Conservation (phyloP, 2,113 vertebrate genomes). For the Typhlomys cinereus region DNA sequence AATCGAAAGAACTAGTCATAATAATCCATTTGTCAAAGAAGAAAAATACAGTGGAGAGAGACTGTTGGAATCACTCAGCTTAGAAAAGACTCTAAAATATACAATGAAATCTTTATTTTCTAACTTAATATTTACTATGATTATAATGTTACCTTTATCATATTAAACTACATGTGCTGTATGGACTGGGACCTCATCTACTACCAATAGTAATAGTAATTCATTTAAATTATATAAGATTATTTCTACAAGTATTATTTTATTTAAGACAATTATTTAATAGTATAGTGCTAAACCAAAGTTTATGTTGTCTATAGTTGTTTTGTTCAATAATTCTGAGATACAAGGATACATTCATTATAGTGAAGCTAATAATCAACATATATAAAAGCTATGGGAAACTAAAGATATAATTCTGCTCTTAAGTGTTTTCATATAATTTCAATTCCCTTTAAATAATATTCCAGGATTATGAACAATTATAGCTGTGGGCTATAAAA, state of each 20-base stretch:
- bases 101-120: constrained; percentile 21
- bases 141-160: constrained; percentile 23
- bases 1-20: not conserved
- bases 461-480: constrained; percentile 62
- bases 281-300: not conserved
- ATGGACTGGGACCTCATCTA: not conserved
- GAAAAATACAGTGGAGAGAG: not conserved
- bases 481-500: constrained; percentile 62
- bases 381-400: constrained; percentile 50
- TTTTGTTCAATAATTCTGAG: not conserved
- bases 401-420: constrained; percentile 53
- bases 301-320: not conserved
- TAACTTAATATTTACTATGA: not conserved
- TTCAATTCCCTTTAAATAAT: constrained; percentile 62
- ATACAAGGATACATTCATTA: constrained; percentile 14
- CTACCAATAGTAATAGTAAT: not conserved
- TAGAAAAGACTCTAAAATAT: not conserved
- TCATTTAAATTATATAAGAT: not conserved
- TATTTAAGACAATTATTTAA: constrained; percentile 37
- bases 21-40: not conserved
- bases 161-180: not conserved
- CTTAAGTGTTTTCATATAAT: constrained; percentile 67
- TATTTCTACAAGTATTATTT: not conserved
- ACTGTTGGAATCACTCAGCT: not conserved
- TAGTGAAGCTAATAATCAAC: constrained; percentile 31